These are phyloP conservation scores for Ornithorhynchus anatinus DNA, from an alignment of 2,113 vertebrate species.

Conservation along the genomic window DNA sequence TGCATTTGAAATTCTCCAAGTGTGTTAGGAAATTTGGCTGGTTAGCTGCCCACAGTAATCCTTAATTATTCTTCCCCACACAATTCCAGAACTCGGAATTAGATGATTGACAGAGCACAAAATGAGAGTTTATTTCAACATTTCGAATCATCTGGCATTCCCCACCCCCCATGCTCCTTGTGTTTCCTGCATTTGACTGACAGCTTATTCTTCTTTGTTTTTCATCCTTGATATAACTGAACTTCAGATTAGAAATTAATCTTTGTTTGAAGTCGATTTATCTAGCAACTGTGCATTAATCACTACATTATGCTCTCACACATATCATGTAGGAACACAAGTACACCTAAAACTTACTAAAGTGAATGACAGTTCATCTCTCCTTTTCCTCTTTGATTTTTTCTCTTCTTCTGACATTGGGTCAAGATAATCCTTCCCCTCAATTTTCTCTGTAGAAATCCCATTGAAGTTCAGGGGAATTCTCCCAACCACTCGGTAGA, in stretches of 20 bases:
- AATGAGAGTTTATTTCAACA: conserved; percentile 61
- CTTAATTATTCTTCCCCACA: conserved; percentile 57
- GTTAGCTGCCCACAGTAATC: conserved; percentile 55
- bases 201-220: conserved; percentile 30
- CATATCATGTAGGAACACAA: too few species aligned
- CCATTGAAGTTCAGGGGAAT: too few species aligned
- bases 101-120: conserved; percentile 62
- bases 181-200: conserved; percentile 43
- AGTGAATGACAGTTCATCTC: too few species aligned
- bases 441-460: too few species aligned
- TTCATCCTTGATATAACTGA: conserved; percentile 51
- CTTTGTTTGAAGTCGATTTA: too few species aligned
- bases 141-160: conserved; percentile 36
- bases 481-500: too few species aligned
- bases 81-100: conserved; percentile 50
- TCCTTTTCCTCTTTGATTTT: too few species aligned
- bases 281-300: too few species aligned
- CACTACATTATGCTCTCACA: too few species aligned
- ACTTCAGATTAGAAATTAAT: background rate
- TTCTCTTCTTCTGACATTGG: too few species aligned
- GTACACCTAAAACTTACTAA: too few species aligned
- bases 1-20: conserved; percentile 46
- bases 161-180: conserved; percentile 23
- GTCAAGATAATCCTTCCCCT: too few species aligned
- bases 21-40: conserved; percentile 43